A percentile compares a stretch with the other conserved stretches of the same genome.
These are phyloP conservation scores for Cenopis cana DNA, from an alignment of 2,888 invertebrate genomes.

Conservation along the genomic window DNA sequence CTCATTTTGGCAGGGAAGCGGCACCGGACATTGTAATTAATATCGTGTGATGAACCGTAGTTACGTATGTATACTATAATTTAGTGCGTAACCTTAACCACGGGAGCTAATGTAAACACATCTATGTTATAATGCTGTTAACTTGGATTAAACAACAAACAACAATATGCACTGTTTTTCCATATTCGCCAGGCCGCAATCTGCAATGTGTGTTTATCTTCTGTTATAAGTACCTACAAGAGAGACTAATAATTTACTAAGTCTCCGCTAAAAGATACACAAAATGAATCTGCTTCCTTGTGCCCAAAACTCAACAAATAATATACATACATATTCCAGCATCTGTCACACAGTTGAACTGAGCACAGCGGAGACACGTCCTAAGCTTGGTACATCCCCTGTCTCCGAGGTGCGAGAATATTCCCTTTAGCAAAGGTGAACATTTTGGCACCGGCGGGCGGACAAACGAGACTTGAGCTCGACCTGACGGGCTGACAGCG, in stretches of 20 bases:
- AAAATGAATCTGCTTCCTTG: not conserved
- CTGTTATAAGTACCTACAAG: not conserved
- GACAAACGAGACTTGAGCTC: slow-evolving; percentile 19
- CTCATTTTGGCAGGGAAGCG: slow-evolving; percentile 60
- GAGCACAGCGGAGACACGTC: slow-evolving; percentile 6
- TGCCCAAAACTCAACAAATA: not conserved
- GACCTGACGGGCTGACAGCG: slow-evolving; percentile 21
- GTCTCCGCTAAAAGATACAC: not conserved
- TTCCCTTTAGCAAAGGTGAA: slow-evolving; percentile 36
- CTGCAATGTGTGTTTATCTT: too few species aligned
- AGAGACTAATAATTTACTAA: too few species aligned
- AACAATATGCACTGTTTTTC: too few species aligned
- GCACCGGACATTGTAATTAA: slow-evolving; percentile 60
- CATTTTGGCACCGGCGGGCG: slow-evolving; percentile 26
- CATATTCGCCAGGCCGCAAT: not conserved
- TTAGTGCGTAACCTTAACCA: not conserved
- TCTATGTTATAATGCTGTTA: slow-evolving; percentile 7
- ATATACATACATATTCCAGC: not conserved
- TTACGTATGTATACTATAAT: slow-evolving; percentile 42
- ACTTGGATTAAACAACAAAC: too few species aligned
- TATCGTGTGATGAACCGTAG: slow-evolving; percentile 53
- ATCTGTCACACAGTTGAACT: not conserved
- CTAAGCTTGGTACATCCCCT: slow-evolving; percentile 2
- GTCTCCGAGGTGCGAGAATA: slow-evolving; percentile 22
- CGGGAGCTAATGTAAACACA: not conserved